Evolutionary conservation across 2,888 invertebrate species (phyloP), one percentile per base, ranked within the genome.

Genomic region (Notodonta dromedarius): DNA sequence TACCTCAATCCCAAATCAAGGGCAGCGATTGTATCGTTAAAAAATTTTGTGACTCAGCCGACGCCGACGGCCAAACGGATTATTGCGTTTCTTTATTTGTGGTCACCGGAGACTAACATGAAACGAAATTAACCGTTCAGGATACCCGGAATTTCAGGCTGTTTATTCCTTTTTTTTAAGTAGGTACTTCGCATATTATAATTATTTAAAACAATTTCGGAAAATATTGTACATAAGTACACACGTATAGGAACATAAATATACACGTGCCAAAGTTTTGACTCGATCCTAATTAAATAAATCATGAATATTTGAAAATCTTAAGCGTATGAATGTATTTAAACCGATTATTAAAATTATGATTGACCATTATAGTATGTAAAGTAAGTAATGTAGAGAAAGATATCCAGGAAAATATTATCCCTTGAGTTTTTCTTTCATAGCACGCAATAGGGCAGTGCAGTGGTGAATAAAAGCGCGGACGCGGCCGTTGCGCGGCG

Each of bases 381-480:
- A 24, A 24, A 24, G 24, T 24, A 24, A 24, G 24, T 24, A 24
- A 24, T 24, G 24, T 24, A 2, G 12, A 44, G 44, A 44, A 44
- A 44, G 44, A 44, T 44, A 14, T 14, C 5, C 50, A 50, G 14
- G 14, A 14, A 8, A 5, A 48, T 5, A 48, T 2, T n/a, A 5
- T 16, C n/a, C n/a, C n/a, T n/a, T n/a, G n/a, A n/a, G n/a, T 14
- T 7, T 50, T 16, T 50, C n/a, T 6, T 2, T 44, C 7, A 5
- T 50, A 52, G 24, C 9, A 52, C 8, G 51, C 5, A 12, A 52
- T 52, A 51, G 53, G 53, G 54, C 32, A 32, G 16, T 52, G 24
- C 13, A 57, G 52, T 65, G 54, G 59, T 57, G 61, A 65, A 70
- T 59, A 65, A 68, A 66, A 70, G 67, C 65, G 57, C 60, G 59